Conservation (phyloP, 2,888 invertebrate species). For the Heliconius ismenius region DNA sequence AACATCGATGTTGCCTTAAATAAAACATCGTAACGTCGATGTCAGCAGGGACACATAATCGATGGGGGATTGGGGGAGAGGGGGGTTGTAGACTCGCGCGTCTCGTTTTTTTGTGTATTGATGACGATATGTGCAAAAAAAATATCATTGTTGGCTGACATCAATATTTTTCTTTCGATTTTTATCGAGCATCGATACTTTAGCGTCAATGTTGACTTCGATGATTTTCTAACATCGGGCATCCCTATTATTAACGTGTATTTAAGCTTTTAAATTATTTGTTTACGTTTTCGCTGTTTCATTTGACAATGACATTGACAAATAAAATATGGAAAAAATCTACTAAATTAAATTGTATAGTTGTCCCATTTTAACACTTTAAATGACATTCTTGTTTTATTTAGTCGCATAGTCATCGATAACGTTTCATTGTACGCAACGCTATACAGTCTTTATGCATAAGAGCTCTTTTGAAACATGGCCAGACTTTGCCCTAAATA, state of each 20-base stretch:
- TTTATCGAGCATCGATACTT: too few relatives aligned
- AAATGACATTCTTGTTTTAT: neutral
- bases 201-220: too few relatives aligned
- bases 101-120: too few relatives aligned
- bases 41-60: too few relatives aligned
- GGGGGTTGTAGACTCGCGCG: too few relatives aligned
- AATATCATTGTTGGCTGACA: too few relatives aligned
- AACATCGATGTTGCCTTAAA: too few relatives aligned
- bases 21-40: too few relatives aligned
- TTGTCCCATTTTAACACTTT: neutral
- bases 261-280: neutral
- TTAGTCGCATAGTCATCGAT: neutral
- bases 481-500: slow-evolving; percentile 13
- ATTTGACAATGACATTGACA: slow-evolving; percentile 5
- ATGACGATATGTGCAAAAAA: too few relatives aligned
- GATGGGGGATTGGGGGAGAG: too few relatives aligned
- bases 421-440: slow-evolving; percentile 21
- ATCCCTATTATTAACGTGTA: neutral
- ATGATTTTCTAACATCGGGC: too few relatives aligned
- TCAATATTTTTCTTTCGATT: too few relatives aligned
- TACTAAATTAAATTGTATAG: slow-evolving; percentile 1
- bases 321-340: neutral
- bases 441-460: neutral
- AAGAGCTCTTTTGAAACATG: neutral
- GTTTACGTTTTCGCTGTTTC: slow-evolving; percentile 6